Evolutionary conservation across 2,888 invertebrate genomes (phyloP), one percentile per base, ranked within the genome.

Genomic region (Sminthurinus aureus): DNA sequence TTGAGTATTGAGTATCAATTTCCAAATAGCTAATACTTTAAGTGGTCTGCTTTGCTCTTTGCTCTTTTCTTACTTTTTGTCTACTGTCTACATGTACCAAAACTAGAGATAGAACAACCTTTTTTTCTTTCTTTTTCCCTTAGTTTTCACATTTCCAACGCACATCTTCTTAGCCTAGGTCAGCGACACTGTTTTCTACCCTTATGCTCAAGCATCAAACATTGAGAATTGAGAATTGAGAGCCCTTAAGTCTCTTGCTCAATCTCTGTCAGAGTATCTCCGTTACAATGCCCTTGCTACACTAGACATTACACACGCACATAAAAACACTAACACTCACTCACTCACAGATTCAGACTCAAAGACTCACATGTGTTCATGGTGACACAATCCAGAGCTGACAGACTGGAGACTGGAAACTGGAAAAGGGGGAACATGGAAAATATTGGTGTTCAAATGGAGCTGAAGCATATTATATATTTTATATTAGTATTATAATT

Each of bases 1-100:
- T 26, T 18, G 38, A 24, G 8, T 64, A 77, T 15, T 4, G 67
- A 79, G 79, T 79, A 79, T 79, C 79, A 79, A 79, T 79, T 67
- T 79, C 79, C 6, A 38, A 38, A 38, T 38, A 38, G 3, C 38
- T 38, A 38, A 51, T 13, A 76, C 50, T 50, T 51, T 76, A 76
- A 76, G 76, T 76, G 76, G 51, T 18, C 38, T 15, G 38, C 66
- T 26, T 15, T 38, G 38, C 38, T 64, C n/a, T 81, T 71, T 81
- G 52, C 20, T 38, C 38, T 38, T 38, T 38, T 38, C 3, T 38
- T 38, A 38, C 38, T 38, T 38, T 38, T 38, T 38, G 38, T 38
- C 38, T 58, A 20, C 24, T 64, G 58, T 50, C 38, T n/a, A n/a
- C 38, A 13, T 66, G 74, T 75, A 38, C 64, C 8, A 4, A 6